Percentiles rank a stretch among this genome's conserved stretches.
Evolutionary conservation across 2,888 invertebrate genomes (phyloP).

Genomic region (Calliphora vomitoria): DNA sequence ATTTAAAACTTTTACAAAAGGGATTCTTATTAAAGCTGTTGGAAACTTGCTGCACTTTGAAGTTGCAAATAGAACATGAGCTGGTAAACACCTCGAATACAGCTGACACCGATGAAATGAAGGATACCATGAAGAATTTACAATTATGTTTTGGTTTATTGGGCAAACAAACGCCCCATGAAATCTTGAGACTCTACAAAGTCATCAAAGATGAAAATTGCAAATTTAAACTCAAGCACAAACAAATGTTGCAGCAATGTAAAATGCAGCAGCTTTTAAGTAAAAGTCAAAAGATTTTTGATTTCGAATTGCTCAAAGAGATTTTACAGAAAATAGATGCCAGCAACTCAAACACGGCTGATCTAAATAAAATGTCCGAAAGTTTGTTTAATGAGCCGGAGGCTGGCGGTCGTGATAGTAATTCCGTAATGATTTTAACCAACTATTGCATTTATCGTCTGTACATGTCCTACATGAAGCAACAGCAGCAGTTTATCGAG

Average conservation of each 20-base stretch:
- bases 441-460: slow-evolving; percentile 92
- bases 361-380: slow-evolving; percentile 43
- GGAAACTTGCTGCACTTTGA: slow-evolving; percentile 90
- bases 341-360: slow-evolving; percentile 77
- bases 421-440: slow-evolving; percentile 89
- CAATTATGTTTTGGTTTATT: slow-evolving; percentile 87
- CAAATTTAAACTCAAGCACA: slow-evolving; percentile 88
- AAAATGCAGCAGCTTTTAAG: slow-evolving; percentile 89
- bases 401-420: slow-evolving; percentile 77
- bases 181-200: slow-evolving; percentile 87
- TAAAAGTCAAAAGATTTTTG: slow-evolving; percentile 88
- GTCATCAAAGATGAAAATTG: slow-evolving; percentile 88
- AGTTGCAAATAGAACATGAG: slow-evolving; percentile 91
- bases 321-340: slow-evolving; percentile 84
- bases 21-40: slow-evolving; percentile 90
- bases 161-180: slow-evolving; percentile 86
- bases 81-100: slow-evolving; percentile 89
- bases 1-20: slow-evolving; percentile 89
- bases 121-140: slow-evolving; percentile 87
- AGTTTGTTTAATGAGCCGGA: slow-evolving; percentile 28
- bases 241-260: slow-evolving; percentile 90
- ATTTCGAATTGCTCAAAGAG: slow-evolving; percentile 88
- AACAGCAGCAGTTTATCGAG: slow-evolving; percentile 85
- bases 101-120: slow-evolving; percentile 88
- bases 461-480: slow-evolving; percentile 85